Base-by-base conservation (phyloP, 2,888 invertebrate species). In the Venusia cambrica region DNA sequence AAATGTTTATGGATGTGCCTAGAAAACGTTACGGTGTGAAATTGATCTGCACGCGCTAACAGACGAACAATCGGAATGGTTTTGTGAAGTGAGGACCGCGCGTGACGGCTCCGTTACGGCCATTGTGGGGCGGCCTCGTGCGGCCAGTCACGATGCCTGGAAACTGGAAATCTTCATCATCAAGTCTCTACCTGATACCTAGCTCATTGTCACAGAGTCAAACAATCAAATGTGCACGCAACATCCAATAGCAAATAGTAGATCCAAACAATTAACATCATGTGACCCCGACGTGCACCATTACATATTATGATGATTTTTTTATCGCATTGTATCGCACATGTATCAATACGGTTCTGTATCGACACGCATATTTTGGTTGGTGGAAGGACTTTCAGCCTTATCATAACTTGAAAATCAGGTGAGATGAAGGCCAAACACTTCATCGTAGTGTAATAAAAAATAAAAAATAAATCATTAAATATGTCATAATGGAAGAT, bases 21-120 rank as follows among this genome's bases (percentile, higher is more conserved):
- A 55, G 62, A 51, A 54, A 59, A 60, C 62, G 63, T 54, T 60
- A 54, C 51, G 59, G 71, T 67, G 73, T 77, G 72, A 76, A 81
- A 83, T 81, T 71, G 66, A 79, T 79, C 75, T 66, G 57, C 55
- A 58, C 63, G 60, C 63, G 67, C 59, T 68, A 69, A 67, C 53
- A 45, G 47, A 44, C 47, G 46, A 56, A 69, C 70, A 73, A 77
- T 69, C 61, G 55, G 48, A 50, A 50, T 58, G 57, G 62, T 63
- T 65, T 65, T 61, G 66, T 63, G 56, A 54, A 53, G 50, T 35
- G 53, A 51, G 57, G 44, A 48, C 39, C 47, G 63, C 65, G 72
- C 79, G 77, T 81, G 80, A 81, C 72, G 56, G 36, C 57, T 54
- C 62, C 65, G 63, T 61, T 63, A 66, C 48, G 46, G 45, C 55